Evolutionary conservation across 92 coral and sea anemone species (phyloP).

Genomic region (Diadumene lineata): DNA sequence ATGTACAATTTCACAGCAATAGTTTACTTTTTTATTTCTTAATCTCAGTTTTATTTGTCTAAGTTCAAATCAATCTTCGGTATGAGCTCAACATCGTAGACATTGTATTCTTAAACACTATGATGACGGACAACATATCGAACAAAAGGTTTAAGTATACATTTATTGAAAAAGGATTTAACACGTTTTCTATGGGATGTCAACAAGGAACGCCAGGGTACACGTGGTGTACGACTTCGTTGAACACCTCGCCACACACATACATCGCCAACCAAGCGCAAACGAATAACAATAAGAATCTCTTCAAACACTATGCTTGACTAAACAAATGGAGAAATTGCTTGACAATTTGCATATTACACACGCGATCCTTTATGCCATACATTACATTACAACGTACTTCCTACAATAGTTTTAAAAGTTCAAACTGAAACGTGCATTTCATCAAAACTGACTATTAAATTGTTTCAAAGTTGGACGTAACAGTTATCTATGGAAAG

Average conservation of each 20-base stretch:
- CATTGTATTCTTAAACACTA: no score
- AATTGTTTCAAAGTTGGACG: no score
- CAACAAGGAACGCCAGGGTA: slow-evolving; percentile 13
- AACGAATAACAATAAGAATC: not conserved
- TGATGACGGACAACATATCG: no score
- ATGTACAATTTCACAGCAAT: no score
- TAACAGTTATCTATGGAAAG: not conserved
- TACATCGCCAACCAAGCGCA: slow-evolving; percentile 5
- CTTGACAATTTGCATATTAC: not conserved
- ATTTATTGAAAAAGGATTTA: slow-evolving; percentile 24
- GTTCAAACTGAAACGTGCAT: no score
- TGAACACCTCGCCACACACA: slow-evolving; percentile 22
- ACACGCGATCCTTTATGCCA: slow-evolving; percentile 12
- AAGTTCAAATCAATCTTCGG: no score
- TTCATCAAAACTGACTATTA: no score
- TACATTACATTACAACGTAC: no score
- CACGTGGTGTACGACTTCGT: slow-evolving; percentile 12
- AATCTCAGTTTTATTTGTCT: no score
- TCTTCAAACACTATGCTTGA: slow-evolving; percentile 4
- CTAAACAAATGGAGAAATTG: slow-evolving; percentile 18
- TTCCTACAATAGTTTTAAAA: no score
- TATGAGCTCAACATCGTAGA: no score
- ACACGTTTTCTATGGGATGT: slow-evolving; percentile 29
- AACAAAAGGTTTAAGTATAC: slow-evolving; percentile 20
- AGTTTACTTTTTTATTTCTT: no score